Evolutionary conservation across 64 coral and sea anemone species (phyloP).

Genomic region (Pocillopora damicornis): DNA sequence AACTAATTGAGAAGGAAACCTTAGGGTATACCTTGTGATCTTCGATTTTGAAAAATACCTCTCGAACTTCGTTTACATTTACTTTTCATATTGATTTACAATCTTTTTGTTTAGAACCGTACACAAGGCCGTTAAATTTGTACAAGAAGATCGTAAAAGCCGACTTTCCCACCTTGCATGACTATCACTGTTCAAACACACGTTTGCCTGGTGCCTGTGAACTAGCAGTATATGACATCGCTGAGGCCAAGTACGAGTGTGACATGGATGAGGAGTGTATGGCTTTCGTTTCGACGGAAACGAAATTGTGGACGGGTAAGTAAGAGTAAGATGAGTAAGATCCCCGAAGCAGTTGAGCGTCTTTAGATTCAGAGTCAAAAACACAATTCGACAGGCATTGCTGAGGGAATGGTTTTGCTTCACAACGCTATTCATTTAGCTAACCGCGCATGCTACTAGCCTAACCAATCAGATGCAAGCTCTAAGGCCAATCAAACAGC

Average conservation of each 20-base stretch:
- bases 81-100: neutral
- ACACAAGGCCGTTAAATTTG: neutral
- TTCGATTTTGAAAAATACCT: too few species aligned
- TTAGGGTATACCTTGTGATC: too few species aligned
- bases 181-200: conserved; percentile 66
- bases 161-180: conserved; percentile 78
- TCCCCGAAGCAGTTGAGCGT: neutral
- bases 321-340: neutral
- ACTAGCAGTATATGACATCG: conserved; percentile 62
- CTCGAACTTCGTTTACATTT: neutral
- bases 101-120: neutral
- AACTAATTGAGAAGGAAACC: too few species aligned
- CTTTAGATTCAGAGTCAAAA: neutral
- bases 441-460: too few species aligned
- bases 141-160: conserved; percentile 35
- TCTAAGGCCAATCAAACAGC: too few species aligned
- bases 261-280: conserved; percentile 54
- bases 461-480: too few species aligned
- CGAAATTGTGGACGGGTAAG: conserved; percentile 70
- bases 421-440: too few species aligned
- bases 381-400: too few species aligned
- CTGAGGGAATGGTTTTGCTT: too few species aligned
- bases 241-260: conserved; percentile 78
- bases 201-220: conserved; percentile 55
- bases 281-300: conserved; percentile 66